Base-by-base conservation (phyloP, 2,113 vertebrate genomes). In the Psilopsiagon aymara region DNA sequence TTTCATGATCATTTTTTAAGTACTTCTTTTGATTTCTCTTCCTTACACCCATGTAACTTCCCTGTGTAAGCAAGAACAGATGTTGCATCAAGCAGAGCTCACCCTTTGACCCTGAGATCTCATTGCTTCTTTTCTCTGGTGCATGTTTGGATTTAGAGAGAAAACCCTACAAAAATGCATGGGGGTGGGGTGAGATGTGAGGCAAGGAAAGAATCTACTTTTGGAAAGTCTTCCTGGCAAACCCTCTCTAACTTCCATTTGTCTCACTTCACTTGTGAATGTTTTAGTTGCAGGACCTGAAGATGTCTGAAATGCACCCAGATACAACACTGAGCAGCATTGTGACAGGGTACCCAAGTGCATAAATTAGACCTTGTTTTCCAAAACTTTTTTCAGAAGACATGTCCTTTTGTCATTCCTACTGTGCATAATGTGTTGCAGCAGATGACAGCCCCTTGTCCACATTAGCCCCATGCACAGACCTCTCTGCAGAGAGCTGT, bases 11-110 rank as follows among this genome's bases (percentile, higher is more conserved):
- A 88, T 94, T 96, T 96, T 95, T 94, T 62, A 94, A 91, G 59
- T 87, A 63, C 25, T 91, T 85, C 94, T 96, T 97, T 95, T 94
- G 91, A 94, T 97, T 96, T 96, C 86, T 92, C 90, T 76, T 88
- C 80, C 86, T 97, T 97, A 88, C 87, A 95, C 67, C 68, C 63
- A 11, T 96, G 90, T 82, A 59, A 95, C 86, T 37, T 95, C 95
- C 87, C 88, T 90, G 29, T 95, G 88, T 97, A 97, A 98, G 90
- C 79, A 96, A 95, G 96, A 98, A 97, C 98, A 98, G 95, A 97
- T 98, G 98, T 97, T 97, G 82, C 88, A 96, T 96, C 90, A 96
- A 94, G 79, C 46, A 18, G 74, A 92, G 90, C 86, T 97, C 90
- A 84, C 96, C 92, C 78, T 83, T 90, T 77, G 87, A 93, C 95